Evolutionary conservation across 2,797 vertebrate species (phyloP).

Genomic region (Atherinosoma microstoma): DNA sequence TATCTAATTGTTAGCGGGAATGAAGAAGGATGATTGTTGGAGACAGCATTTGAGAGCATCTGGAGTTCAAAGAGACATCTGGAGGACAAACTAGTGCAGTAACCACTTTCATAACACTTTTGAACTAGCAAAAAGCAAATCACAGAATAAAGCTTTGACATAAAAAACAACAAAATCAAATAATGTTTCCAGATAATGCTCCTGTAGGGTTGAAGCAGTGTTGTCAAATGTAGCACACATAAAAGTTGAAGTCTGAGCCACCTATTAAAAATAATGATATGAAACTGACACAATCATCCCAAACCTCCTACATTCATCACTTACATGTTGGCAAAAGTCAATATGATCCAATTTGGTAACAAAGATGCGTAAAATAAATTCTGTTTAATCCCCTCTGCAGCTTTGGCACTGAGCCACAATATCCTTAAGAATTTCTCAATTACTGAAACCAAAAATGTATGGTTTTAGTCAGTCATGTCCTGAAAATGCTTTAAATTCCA

Average conservation of each 20-base stretch:
- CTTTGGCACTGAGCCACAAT: conserved; percentile 12
- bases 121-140: conserved; percentile 37
- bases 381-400: conserved; percentile 12
- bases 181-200: conserved; percentile 48
- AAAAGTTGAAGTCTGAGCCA: conserved; percentile 16
- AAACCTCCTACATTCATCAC: conserved; percentile 46
- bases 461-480: background rate
- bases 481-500: background rate
- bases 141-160: conserved; percentile 38
- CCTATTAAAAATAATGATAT: conserved; percentile 44
- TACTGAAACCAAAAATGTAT: background rate
- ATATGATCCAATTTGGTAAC: conserved; percentile 41
- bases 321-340: conserved; percentile 44
- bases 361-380: conserved; percentile 42
- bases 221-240: conserved; percentile 31
- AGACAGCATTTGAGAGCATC: conserved; percentile 94
- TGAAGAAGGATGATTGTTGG: conserved; percentile 97
- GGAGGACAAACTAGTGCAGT: conserved; percentile 89
- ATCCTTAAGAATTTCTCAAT: conserved; percentile 17
- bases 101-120: conserved; percentile 47
- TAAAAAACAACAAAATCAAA: conserved; percentile 46
- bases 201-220: conserved; percentile 33
- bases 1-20: conserved; percentile 99
- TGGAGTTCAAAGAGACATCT: conserved; percentile 95
- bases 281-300: conserved; percentile 28